Conservation (phyloP, 2,888 invertebrate genomes). For the Bhutanitis thaidina region DNA sequence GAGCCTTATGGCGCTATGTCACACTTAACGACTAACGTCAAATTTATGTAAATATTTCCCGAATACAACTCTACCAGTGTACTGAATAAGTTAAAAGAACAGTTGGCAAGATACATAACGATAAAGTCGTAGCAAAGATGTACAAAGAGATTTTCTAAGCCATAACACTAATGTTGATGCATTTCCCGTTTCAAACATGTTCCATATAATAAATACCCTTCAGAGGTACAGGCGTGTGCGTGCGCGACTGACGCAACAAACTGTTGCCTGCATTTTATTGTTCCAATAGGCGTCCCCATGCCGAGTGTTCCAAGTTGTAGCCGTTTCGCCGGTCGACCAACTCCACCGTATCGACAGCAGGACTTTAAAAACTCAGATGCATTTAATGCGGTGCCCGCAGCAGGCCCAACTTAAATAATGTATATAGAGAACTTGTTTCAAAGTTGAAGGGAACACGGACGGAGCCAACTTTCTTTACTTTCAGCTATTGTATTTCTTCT, state of each 20-base stretch:
- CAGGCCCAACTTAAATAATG: slow-evolving; percentile 67
- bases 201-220: slow-evolving; percentile 30
- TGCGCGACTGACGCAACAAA: slow-evolving; percentile 44
- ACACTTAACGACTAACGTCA: no score
- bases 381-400: slow-evolving; percentile 61
- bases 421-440: slow-evolving; percentile 64
- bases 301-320: slow-evolving; percentile 57
- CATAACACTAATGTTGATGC: slow-evolving; percentile 19
- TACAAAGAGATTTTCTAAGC: slow-evolving; percentile 18
- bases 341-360: slow-evolving; percentile 49
- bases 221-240: slow-evolving; percentile 33
- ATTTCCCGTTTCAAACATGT: slow-evolving; percentile 9
- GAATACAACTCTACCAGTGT: neutral
- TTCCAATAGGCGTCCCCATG: slow-evolving; percentile 61
- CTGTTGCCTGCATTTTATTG: slow-evolving; percentile 73
- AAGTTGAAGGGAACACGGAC: slow-evolving; percentile 45
- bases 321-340: slow-evolving; percentile 64
- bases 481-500: slow-evolving; percentile 57
- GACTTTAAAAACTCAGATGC: slow-evolving; percentile 69
- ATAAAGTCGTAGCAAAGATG: slow-evolving; percentile 10
- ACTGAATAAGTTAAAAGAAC: no score
- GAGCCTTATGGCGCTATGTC: no score
- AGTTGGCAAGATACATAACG: neutral
- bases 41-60: neutral
- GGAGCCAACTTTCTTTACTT: slow-evolving; percentile 58